Base-by-base conservation (phyloP, 2,113 vertebrate genomes). In the Patagioenas fasciata region DNA sequence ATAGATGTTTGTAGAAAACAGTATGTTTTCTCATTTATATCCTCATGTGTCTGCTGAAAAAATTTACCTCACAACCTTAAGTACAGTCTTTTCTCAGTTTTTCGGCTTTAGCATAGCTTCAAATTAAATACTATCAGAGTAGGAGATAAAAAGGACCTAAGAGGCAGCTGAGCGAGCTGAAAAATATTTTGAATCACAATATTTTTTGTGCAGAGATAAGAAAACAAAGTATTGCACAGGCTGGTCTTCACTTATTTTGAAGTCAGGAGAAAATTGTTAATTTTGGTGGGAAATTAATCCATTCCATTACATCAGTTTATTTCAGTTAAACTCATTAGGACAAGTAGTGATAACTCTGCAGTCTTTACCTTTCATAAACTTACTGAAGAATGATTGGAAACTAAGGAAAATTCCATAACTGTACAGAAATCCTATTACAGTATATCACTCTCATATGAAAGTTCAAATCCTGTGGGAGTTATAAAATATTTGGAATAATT, bases 391-490 rank as follows among this genome's bases (percentile, higher is more conserved):
- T 50, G 5, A 48, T 6, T 36, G 10, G n/a, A 65, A 90, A 61
- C 7, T 28, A 42, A 77, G 66, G 31, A 32, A 42, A 31, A 50
- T 25, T 28, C 36, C 18, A 48, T 10, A 78, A 73, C 66, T 42
- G 16, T 80, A 24, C 11, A 44, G 12, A n/a, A 78, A 58, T 40
- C 14, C 1, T 44, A 18, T n/a, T 54, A 16, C 9, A 36, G 6
- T 15, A 12, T 69, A 36, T 67, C 3, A 60, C 1, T 51, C 8
- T 44, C 44, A 2, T 38, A 38, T 29, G 69, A 73, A 67, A 77
- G 29, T 5, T 32, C 47, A 70, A 69, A 58, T n/a, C 9, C 8
- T 0, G 0, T 58, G 1, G 2, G 10, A 36, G 3, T 36, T 56
- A 40, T 2, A 61, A 47, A 34, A 75, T 44, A 24, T 28, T 16